Conservation (phyloP, 2,113 vertebrate species). For the Alethe castanea region DNA sequence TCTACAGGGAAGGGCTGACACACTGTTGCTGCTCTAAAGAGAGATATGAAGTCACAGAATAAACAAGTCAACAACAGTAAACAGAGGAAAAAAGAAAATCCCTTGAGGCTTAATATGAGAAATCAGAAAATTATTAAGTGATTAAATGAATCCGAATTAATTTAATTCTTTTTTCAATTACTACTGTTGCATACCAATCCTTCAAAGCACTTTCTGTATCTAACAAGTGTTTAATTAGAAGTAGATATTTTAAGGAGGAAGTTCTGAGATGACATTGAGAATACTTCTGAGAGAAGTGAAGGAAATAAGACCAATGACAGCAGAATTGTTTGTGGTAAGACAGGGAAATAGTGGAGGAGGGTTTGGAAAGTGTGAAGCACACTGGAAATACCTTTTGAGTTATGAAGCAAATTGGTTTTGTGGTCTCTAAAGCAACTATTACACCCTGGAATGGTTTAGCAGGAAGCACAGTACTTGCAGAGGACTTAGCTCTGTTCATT, state of each 20-base stretch:
- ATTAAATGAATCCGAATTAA: not conserved
- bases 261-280: not conserved
- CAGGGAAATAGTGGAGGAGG: not conserved
- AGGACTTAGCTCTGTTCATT: not conserved
- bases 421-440: not conserved
- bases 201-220: not conserved
- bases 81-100: not conserved
- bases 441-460: not conserved
- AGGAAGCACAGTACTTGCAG: not conserved
- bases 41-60: not conserved
- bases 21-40: not conserved
- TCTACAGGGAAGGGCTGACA: not conserved
- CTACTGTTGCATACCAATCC: not conserved
- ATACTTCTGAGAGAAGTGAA: not conserved
- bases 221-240: not conserved
- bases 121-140: not conserved
- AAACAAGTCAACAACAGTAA: not conserved
- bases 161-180: not conserved
- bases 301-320: not conserved
- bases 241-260: not conserved
- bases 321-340: not conserved
- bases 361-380: slow-evolving; percentile 5
- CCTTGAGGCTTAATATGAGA: not conserved
- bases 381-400: not conserved
- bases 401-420: not conserved